Conservation (phyloP, 2,113 vertebrate species). For the Narcine bancroftii region DNA sequence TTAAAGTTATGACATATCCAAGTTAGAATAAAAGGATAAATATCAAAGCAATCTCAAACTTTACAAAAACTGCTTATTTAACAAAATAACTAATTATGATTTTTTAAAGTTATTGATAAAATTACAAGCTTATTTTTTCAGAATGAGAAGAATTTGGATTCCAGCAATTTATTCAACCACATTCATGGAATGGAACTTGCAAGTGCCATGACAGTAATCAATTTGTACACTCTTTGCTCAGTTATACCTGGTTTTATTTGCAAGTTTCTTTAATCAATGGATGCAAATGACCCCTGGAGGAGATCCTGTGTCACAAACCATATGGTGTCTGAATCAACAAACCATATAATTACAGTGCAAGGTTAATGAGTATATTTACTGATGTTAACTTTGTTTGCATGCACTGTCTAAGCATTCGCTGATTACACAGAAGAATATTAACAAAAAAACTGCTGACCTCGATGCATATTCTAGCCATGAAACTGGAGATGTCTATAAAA, state of each 20-base stretch:
- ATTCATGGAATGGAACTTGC: background rate
- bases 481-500: slow-evolving; percentile 7
- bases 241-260: background rate
- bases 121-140: background rate
- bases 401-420: background rate
- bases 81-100: background rate
- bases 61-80: background rate
- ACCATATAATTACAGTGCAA: background rate
- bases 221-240: background rate
- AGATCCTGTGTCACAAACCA: background rate
- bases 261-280: background rate
- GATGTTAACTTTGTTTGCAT: slow-evolving; percentile 24
- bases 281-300: background rate
- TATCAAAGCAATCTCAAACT: background rate
- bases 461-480: background rate
- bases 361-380: slow-evolving; percentile 31
- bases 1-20: background rate
- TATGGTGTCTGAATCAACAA: slow-evolving; percentile 16
- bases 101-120: background rate
- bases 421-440: background rate
- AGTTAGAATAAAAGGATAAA: background rate
- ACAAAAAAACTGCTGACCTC: background rate
- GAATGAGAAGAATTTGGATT: background rate
- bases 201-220: background rate
- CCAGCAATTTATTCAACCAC: background rate